phyloP scores from a whole-genome alignment of 2,797 vertebrate species.

The Bucorvus abyssinicus region DNA sequence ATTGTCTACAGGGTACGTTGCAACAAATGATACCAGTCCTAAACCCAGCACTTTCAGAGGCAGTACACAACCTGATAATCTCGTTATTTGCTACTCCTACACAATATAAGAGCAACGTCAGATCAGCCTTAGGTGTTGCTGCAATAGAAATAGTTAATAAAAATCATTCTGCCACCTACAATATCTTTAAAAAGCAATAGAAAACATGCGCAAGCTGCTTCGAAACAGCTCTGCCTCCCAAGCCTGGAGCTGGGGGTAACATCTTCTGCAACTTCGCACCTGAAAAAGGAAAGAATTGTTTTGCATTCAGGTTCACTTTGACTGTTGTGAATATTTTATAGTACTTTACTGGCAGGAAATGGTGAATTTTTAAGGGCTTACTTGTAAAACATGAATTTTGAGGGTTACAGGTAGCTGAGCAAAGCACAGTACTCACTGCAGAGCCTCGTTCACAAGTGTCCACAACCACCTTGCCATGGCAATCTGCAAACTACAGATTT shows the following conservation, averaged over 20 bases:
- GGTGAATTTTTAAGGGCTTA: slow-evolving; percentile 40
- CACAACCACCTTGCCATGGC: not conserved
- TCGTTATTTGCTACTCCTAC: slow-evolving; percentile 60
- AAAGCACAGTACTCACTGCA: accelerated
- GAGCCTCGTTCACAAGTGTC: not conserved
- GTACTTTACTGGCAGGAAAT: not conserved
- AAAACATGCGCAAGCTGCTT: not conserved
- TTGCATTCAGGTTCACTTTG: slow-evolving; percentile 18
- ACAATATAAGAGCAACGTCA: not conserved
- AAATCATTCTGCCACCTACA: slow-evolving; percentile 51
- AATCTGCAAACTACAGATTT: not conserved
- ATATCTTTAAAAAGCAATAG: slow-evolving; percentile 53
- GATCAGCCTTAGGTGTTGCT: slow-evolving; percentile 55
- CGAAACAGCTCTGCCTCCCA: not conserved
- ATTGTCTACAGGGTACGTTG: slow-evolving; percentile 34
- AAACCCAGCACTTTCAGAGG: slow-evolving; percentile 19
- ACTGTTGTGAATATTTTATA: slow-evolving; percentile 49
- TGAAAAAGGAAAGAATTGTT: not conserved
- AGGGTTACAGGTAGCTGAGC: not conserved
- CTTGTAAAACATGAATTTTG: slow-evolving; percentile 39
- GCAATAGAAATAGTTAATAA: slow-evolving; percentile 64
- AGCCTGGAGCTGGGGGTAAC: not conserved
- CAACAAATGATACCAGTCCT: slow-evolving; percentile 41
- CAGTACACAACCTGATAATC: slow-evolving; percentile 26
- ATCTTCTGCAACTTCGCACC: slow-evolving; percentile 20